A percentile compares a stretch with the other conserved stretches of the same genome.
These are phyloP conservation scores for Portevinia maculata DNA, from an alignment of 2,888 invertebrate species.

Conservation along the genomic window DNA sequence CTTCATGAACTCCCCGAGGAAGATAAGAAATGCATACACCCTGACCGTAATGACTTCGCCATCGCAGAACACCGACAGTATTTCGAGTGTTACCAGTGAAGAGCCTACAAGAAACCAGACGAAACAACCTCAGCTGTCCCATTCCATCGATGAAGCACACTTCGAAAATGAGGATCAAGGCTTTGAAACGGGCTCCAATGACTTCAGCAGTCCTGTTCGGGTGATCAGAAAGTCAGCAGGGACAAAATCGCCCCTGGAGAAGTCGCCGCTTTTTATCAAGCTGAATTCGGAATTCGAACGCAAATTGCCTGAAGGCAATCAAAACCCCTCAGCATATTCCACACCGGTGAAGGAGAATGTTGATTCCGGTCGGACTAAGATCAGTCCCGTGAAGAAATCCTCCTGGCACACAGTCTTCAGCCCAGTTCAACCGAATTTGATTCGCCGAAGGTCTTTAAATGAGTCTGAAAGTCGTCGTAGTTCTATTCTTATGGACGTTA, in stretches of 20 bases:
- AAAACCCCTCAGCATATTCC: slow-evolving; percentile 76
- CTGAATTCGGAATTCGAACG: slow-evolving; percentile 44
- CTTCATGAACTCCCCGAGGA: slow-evolving; percentile 78
- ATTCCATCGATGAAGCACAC: slow-evolving; percentile 30
- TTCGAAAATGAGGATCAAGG: slow-evolving; percentile 78
- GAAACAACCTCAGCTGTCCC: neutral
- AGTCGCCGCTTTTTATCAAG: slow-evolving; percentile 57
- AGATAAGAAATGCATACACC: slow-evolving; percentile 79
- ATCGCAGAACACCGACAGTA: slow-evolving; percentile 77
- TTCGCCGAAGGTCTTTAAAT: slow-evolving; percentile 53
- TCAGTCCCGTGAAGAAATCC: slow-evolving; percentile 31
- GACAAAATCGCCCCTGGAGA: slow-evolving; percentile 6
- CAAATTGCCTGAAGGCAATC: slow-evolving; percentile 7
- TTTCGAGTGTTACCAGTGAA: slow-evolving; percentile 17
- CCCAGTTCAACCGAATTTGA: slow-evolving; percentile 26
- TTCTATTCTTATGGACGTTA: slow-evolving; percentile 80
- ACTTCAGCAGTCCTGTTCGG: slow-evolving; percentile 77
- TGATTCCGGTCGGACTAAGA: neutral
- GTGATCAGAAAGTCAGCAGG: slow-evolving; percentile 17
- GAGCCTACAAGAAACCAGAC: slow-evolving; percentile 37
- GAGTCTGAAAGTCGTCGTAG: slow-evolving; percentile 77
- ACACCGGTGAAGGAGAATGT: slow-evolving; percentile 77
- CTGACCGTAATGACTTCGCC: slow-evolving; percentile 79
- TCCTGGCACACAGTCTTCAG: slow-evolving; percentile 61
- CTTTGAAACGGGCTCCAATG: slow-evolving; percentile 80